These are phyloP conservation scores for Mechanitis mazaeus DNA, from an alignment of 2,888 invertebrate genomes.

Conservation along the genomic window DNA sequence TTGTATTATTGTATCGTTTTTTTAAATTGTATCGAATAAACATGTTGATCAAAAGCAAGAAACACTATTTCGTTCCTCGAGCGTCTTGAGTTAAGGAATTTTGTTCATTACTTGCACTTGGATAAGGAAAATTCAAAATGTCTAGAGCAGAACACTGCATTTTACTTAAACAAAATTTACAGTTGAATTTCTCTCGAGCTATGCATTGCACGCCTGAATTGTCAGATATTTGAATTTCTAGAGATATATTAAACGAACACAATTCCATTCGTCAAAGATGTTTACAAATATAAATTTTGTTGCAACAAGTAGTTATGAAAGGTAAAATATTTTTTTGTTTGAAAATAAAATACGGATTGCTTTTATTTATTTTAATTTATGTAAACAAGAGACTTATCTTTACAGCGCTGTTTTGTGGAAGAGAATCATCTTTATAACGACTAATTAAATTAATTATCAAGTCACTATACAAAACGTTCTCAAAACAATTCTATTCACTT, in stretches of 20 bases:
- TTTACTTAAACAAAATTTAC: slow-evolving; percentile 8
- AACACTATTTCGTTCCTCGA: slow-evolving; percentile 28
- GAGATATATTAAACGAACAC: slow-evolving; percentile 1
- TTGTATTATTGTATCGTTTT: slow-evolving; percentile 9
- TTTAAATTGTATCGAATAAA: slow-evolving; percentile 56
- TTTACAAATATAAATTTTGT: neutral
- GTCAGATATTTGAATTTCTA: slow-evolving; percentile 6
- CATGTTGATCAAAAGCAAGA: slow-evolving; percentile 48
- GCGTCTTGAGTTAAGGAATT: slow-evolving; percentile 6
- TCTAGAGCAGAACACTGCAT: slow-evolving; percentile 6
- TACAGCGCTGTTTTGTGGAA: slow-evolving; percentile 55
- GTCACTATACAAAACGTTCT: slow-evolving; percentile 35
- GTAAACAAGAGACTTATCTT: slow-evolving; percentile 49
- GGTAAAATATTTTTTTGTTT: too few relatives aligned
- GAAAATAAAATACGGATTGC: too few relatives aligned
- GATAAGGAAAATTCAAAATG: slow-evolving; percentile 4
- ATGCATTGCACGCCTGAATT: slow-evolving; percentile 6
- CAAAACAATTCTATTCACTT: neutral
- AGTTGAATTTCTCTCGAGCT: slow-evolving; percentile 4
- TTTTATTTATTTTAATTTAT: neutral
- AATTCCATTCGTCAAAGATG: neutral
- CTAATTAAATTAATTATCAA: slow-evolving; percentile 67
- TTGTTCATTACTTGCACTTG: slow-evolving; percentile 6
- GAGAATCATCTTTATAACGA: slow-evolving; percentile 66
- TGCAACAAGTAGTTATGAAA: neutral